Evolutionary conservation across 2,888 invertebrate species (phyloP), one percentile per base, ranked within the genome.

Genomic region (Harmothoe impar): DNA sequence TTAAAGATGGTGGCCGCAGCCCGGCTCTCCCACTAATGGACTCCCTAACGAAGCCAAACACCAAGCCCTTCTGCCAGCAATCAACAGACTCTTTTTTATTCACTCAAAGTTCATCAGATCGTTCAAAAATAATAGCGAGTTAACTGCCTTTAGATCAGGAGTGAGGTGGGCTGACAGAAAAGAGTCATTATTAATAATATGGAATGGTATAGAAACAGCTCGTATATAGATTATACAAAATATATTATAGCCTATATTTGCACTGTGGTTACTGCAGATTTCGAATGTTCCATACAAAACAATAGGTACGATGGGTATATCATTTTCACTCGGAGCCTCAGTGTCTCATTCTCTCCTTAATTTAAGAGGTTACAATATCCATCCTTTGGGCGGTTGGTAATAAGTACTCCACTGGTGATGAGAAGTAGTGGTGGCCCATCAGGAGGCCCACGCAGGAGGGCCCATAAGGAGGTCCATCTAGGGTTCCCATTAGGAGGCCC

Each of bases 1-100:
- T 72, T 72, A 72, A 62, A 29, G 72, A 0, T 31, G 31, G 25
- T 31, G 29, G 25, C 72, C 31, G 7, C 29, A 15, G 15, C 5
- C 29, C 3, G 15, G 31, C 29, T 29, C 10, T 7, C 5, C 20
- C 72, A 29, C 29, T 72, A 72, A 72, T 29, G 25, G 72, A 72
- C 72, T 72, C 5, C n/a, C 31, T 72, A 72, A 72, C 31, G 72
- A 72, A 72, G 72, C 72, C 72, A 72, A 43, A 72, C 72, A 72
- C 72, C 72, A 72, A 29, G 31, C n/a, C 68, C 5, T 68, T 68
- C n/a, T 68, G 68, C 68, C 72, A 72, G 72, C 72, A 29, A 72
- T 72, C 72, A 72, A 72, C 72, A 72, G 72, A 72, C 72, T 29
- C 72, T 72, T 72, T 52, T 72, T 72, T 72, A 72, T 72, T 72